These are phyloP conservation scores for Thymelicus acteon DNA, from an alignment of 2,888 invertebrate species.

Conservation along the genomic window DNA sequence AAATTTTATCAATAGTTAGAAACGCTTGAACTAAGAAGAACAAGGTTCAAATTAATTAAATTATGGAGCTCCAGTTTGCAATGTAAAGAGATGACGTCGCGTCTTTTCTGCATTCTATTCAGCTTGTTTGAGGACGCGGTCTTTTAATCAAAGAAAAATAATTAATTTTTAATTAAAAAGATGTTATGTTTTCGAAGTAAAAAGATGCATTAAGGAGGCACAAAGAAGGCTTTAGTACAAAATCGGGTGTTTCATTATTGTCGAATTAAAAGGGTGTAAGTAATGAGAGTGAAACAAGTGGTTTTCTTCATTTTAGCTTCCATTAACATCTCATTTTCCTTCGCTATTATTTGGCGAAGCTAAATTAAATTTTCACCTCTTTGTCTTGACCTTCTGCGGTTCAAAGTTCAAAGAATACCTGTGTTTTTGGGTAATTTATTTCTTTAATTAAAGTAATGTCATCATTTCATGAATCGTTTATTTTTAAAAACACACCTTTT, in stretches of 20 bases:
- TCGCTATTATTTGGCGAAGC: slow-evolving; percentile 27
- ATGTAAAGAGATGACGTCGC: slow-evolving; percentile 36
- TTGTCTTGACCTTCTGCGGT: slow-evolving; percentile 26
- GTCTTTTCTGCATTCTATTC: slow-evolving; percentile 35
- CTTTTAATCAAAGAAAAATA: slow-evolving; percentile 44
- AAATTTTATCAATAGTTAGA: slow-evolving; percentile 33
- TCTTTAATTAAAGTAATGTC: slow-evolving; percentile 3
- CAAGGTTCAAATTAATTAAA: slow-evolving; percentile 38
- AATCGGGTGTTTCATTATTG: slow-evolving; percentile 58
- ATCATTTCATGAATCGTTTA: neutral
- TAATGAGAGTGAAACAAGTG: slow-evolving; percentile 40
- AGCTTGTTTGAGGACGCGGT: slow-evolving; percentile 30
- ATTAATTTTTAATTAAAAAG: slow-evolving; percentile 55
- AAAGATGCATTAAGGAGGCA: slow-evolving; percentile 53
- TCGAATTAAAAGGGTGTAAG: slow-evolving; percentile 45
- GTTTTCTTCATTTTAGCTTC: slow-evolving; percentile 29
- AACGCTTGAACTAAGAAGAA: slow-evolving; percentile 36
- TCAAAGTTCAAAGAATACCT: slow-evolving; percentile 22
- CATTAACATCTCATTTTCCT: slow-evolving; percentile 34
- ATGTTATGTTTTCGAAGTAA: slow-evolving; percentile 51
- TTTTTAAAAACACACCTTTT: no score
- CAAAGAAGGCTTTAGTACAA: slow-evolving; percentile 50
- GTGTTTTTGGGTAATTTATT: neutral
- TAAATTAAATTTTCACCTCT: slow-evolving; percentile 37
- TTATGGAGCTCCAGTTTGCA: slow-evolving; percentile 34